A percentile compares a stretch with the other conserved stretches of the same genome.
Evolutionary conservation across 2,113 vertebrate species (phyloP).

Genomic region (Labrus mixtus): DNA sequence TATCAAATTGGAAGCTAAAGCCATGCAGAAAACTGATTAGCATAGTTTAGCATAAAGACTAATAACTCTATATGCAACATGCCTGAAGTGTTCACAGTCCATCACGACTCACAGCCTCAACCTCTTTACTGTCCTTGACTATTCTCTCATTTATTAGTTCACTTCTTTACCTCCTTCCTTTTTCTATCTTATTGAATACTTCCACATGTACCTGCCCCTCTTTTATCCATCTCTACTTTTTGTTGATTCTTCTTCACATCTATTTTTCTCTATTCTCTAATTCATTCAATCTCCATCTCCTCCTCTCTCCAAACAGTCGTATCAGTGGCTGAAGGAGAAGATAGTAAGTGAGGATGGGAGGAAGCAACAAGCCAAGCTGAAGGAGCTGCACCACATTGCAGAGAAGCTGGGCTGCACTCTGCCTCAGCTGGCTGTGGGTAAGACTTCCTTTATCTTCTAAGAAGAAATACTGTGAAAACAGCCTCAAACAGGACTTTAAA

Average conservation of each 20-base stretch:
- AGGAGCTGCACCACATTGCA: conserved; percentile 93
- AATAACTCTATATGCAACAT: no score
- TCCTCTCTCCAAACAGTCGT: conserved; percentile 84
- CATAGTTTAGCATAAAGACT: no score
- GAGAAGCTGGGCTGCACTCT: conserved; percentile 95
- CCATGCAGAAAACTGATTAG: no score
- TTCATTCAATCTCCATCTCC: neutral
- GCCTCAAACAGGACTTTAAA: conserved; percentile 2
- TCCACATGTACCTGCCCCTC: neutral
- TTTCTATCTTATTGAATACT: neutral
- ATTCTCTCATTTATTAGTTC: no score
- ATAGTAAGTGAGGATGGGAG: conserved; percentile 95
- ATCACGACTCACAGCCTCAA: neutral
- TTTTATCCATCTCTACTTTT: neutral
- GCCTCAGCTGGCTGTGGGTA: conserved; percentile 97
- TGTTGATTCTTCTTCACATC: neutral
- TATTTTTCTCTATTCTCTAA: neutral
- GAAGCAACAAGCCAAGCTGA: conserved; percentile 95
- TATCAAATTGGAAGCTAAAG: no score
- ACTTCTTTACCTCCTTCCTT: no score
- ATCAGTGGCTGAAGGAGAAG: conserved; percentile 98
- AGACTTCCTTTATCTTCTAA: conserved; percentile 48
- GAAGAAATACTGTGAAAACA: neutral
- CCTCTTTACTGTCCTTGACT: neutral
- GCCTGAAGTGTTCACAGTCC: neutral